A percentile compares a stretch with the other conserved stretches of the same genome.
These are phyloP conservation scores for Gallirallus australis DNA, from an alignment of 2,797 vertebrate species.

Conservation along the genomic window DNA sequence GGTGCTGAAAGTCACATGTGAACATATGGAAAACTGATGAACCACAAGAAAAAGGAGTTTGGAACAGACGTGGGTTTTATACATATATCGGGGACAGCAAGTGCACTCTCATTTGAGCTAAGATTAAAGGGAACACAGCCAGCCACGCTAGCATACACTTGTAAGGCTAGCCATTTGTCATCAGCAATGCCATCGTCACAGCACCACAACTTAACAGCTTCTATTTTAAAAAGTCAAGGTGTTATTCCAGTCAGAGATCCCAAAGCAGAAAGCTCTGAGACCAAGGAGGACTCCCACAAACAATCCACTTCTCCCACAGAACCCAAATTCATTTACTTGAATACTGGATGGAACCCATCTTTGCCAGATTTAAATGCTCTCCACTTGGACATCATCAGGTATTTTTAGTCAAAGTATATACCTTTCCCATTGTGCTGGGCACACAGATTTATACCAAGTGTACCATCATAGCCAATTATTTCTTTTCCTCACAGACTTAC, in stretches of 20 bases:
- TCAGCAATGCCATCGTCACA: not conserved
- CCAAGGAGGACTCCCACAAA: not conserved
- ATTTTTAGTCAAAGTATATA: accelerated
- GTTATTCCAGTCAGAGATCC: constrained; percentile 10
- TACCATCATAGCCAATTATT: not conserved
- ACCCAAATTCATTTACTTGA: not conserved
- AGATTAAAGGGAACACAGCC: not conserved
- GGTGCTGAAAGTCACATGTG: not conserved
- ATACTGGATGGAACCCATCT: not conserved
- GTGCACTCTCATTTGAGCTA: not conserved
- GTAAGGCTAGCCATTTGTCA: not conserved
- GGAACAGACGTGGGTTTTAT: not conserved
- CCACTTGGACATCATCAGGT: not conserved
- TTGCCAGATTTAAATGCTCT: not conserved
- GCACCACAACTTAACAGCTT: not conserved
- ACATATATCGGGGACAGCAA: not conserved
- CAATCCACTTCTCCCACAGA: not conserved
- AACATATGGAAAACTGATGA: not conserved
- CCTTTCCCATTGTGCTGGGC: not conserved
- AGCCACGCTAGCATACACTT: not conserved
- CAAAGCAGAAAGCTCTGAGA: not conserved
- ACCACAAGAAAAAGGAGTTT: not conserved
- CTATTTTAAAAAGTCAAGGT: not conserved
- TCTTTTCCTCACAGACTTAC: accelerated
- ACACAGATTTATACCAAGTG: accelerated